A percentile compares a stretch with the other conserved stretches of the same genome.
phyloP scores from a whole-genome alignment of 2,113 vertebrate genomes.

The Cercocebus atys region DNA sequence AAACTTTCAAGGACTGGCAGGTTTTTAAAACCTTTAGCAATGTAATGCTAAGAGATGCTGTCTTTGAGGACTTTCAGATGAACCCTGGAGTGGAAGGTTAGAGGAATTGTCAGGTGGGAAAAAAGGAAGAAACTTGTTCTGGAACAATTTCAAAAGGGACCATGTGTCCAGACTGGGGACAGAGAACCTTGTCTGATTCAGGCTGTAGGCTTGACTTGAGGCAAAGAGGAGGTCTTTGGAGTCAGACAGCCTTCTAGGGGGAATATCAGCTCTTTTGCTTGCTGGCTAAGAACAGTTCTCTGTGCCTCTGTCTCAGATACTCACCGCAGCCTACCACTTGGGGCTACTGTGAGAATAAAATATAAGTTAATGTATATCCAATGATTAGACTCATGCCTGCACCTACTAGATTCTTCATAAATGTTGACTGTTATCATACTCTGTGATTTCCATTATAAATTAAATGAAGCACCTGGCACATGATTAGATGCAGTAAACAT shows the following conservation, averaged over 20 bases:
- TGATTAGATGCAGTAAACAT: background rate
- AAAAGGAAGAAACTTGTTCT: background rate
- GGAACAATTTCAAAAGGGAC: background rate
- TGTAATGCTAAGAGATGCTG: background rate
- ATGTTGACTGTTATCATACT: background rate
- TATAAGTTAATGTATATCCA: background rate
- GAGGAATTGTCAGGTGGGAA: background rate
- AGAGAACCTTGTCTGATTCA: background rate
- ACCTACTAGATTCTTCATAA: background rate
- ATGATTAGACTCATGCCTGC: background rate
- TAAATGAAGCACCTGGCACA: background rate
- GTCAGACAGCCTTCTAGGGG: background rate
- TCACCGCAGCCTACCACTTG: background rate
- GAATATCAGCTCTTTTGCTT: background rate
- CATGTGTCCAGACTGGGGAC: background rate
- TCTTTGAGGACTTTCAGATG: background rate
- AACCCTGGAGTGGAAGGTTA: background rate
- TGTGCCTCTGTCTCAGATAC: background rate
- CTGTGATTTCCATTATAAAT: background rate
- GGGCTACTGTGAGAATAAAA: background rate
- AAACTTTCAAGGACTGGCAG: background rate
- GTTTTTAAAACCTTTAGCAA: background rate
- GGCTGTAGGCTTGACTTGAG: background rate
- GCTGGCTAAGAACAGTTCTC: background rate
- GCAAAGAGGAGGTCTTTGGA: background rate